Conservation (phyloP, 1,140 invertebrate genomes). For the Neodiprion fabricii region DNA sequence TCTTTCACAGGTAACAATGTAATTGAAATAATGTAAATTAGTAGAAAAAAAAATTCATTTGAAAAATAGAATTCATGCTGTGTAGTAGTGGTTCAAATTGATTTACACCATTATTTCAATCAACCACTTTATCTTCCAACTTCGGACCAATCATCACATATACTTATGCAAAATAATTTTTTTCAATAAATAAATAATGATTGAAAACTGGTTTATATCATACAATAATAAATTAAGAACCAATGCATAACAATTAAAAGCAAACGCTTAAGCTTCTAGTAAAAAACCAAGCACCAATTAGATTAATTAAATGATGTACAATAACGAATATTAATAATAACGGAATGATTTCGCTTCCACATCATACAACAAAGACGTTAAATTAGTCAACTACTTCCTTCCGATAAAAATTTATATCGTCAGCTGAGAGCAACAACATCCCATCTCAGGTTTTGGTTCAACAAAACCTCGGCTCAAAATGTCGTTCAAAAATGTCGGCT, state of each 20-base stretch:
- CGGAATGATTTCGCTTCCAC: not conserved
- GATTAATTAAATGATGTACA: not conserved
- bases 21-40: too few relatives aligned
- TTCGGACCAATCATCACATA: too few relatives aligned
- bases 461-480: too few relatives aligned
- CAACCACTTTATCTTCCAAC: too few relatives aligned
- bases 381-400: not conserved
- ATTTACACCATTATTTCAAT: too few relatives aligned
- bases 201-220: not conserved
- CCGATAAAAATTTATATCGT: not conserved
- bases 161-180: not conserved
- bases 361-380: not conserved
- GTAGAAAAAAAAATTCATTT: too few relatives aligned
- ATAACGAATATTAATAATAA: conserved; percentile 1
- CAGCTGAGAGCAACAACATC: too few relatives aligned
- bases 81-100: too few relatives aligned
- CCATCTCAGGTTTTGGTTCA: too few relatives aligned
- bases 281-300: not conserved
- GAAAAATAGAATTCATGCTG: too few relatives aligned
- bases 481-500: too few relatives aligned
- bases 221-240: not conserved
- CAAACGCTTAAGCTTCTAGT: not conserved
- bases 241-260: not conserved
- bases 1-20: too few relatives aligned
- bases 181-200: not conserved